Percentiles rank a stretch among this genome's conserved stretches.
phyloP scores from a whole-genome alignment of 2,888 invertebrate species.

The Papilio elwesi region DNA sequence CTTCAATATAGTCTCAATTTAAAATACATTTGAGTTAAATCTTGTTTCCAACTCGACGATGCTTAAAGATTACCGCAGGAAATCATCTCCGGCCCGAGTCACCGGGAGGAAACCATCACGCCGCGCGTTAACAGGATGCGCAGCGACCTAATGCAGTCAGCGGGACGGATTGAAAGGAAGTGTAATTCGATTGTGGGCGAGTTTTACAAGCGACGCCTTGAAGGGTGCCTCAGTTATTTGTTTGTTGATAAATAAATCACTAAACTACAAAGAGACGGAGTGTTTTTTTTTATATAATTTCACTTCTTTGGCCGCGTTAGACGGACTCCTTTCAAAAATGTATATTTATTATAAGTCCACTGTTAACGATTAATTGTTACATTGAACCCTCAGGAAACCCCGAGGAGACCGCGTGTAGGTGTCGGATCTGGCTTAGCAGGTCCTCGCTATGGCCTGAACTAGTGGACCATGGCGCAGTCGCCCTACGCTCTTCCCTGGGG shows the following conservation, averaged over 20 bases:
- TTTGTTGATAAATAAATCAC: slow-evolving; percentile 2
- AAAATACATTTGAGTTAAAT: background rate
- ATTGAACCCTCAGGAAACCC: too few relatives aligned
- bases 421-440: background rate
- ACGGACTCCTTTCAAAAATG: too few relatives aligned
- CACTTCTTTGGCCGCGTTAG: too few relatives aligned
- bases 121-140: slow-evolving; percentile 15
- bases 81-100: background rate
- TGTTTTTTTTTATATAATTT: too few relatives aligned
- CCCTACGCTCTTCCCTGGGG: slow-evolving; percentile 69
- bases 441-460: slow-evolving; percentile 29
- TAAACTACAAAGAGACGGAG: too few relatives aligned
- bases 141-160: slow-evolving; percentile 3
- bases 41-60: background rate
- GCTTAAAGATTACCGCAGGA: slow-evolving; percentile 11
- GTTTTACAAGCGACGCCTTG: background rate
- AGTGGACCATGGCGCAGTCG: slow-evolving; percentile 60
- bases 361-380: too few relatives aligned
- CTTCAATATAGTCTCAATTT: too few relatives aligned
- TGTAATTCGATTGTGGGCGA: slow-evolving; percentile 11
- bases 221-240: background rate
- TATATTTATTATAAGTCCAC: too few relatives aligned
- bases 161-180: background rate
- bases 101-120: slow-evolving; percentile 7
- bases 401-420: too few relatives aligned